These are phyloP conservation scores for Apomyelois bistriatella DNA, from an alignment of 2,888 invertebrate genomes.

Conservation along the genomic window DNA sequence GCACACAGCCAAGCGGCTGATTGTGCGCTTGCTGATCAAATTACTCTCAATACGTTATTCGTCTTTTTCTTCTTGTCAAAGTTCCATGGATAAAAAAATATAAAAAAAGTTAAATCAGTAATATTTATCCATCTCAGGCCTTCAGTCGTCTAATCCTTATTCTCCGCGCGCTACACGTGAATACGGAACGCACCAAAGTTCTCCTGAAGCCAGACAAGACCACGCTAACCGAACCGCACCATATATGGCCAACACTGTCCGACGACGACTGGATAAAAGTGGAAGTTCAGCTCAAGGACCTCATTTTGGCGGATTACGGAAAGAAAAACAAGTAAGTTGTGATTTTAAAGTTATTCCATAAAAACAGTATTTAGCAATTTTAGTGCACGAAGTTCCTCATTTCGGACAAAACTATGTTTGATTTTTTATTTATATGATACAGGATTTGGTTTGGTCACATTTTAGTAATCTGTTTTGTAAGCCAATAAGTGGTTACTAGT, in stretches of 20 bases:
- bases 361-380: too few species aligned
- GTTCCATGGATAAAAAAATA: too few species aligned
- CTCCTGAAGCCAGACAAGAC: slow-evolving; percentile 99
- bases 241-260: slow-evolving; percentile 98
- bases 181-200: slow-evolving; percentile 99
- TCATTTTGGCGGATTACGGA: slow-evolving; percentile 99
- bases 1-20: slow-evolving; percentile 17
- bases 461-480: too few species aligned
- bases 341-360: too few species aligned
- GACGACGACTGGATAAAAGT: slow-evolving; percentile 99
- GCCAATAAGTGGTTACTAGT: too few species aligned
- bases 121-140: slow-evolving; percentile 73
- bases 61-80: too few species aligned
- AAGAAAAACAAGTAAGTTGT: slow-evolving; percentile 96
- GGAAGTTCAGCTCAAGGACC: slow-evolving; percentile 98
- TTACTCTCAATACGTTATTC: background rate
- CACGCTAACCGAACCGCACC: slow-evolving; percentile 98
- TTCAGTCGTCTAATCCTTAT: slow-evolving; percentile 98
- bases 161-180: slow-evolving; percentile 97
- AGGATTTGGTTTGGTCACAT: too few species aligned
- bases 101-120: too few species aligned
- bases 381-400: too few species aligned
- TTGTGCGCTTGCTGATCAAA: slow-evolving; percentile 8
- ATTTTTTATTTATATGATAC: too few species aligned
- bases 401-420: too few species aligned